Base-by-base conservation (phyloP, 2,888 invertebrate species). In the Endomychus coccineus region DNA sequence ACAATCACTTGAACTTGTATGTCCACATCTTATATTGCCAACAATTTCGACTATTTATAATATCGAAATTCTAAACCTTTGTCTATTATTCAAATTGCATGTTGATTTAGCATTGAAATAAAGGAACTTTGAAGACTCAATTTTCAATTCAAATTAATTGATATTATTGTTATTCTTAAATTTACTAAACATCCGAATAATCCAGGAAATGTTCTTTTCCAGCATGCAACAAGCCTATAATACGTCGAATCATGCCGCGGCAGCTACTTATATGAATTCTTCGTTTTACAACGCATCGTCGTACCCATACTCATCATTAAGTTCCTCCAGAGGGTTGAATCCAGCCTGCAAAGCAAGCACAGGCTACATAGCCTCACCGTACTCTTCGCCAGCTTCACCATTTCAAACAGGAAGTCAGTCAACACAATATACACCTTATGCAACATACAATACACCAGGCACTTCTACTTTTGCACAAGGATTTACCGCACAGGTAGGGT, bases 301-400 rank as follows among this genome's bases (percentile, higher is more conserved):
- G 3, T 66, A 66, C 43, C 62, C 66, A 5, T 66, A 65, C 49
- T 68, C 75, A 25, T 69, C 75, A 19, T 39, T 63, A 37, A 54
- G 55, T 27, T 52, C 62, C n/a, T 51, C 61, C 14, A 49, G 62
- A 33, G 53, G 55, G 12, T 43, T 64, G 36, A 65, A 63, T 46
- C 59, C 76, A 19, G 74, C 76, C 40, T 77, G 77, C 54, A 77
- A 77, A 64, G 72, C 73, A 28, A 67, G 71, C 67, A 50, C 67
- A 64, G 58, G 74, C 66, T 51, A 74, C 70, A 55, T 64, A 27
- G 49, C 64, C 3, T 58, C 66, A 15, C 61, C 64, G 12, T 64
- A 64, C 43, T 58, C 56, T 27, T 60, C 62, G 34, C 61, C 61
- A 30, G 59, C 60, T 23, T 72, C 49, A 23, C 63, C 60, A 30